phyloP scores from a whole-genome alignment of 2,797 vertebrate genomes.

The Hapalemur alaotrensis region DNA sequence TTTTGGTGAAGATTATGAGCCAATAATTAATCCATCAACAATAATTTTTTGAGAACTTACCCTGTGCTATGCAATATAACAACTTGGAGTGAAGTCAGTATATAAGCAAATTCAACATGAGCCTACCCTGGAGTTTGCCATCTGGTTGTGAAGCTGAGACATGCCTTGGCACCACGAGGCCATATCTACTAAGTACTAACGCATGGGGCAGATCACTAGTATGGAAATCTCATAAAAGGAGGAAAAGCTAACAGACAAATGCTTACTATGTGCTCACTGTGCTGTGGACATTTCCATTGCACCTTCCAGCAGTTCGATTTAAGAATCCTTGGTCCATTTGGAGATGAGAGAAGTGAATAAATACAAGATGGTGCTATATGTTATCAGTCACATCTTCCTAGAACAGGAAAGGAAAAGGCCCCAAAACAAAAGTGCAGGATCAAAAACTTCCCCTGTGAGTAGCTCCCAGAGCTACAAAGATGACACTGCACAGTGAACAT shows the following conservation, averaged over 20 bases:
- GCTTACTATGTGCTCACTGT: not conserved
- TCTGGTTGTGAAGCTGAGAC: not conserved
- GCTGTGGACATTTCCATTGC: not conserved
- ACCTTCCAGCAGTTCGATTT: not conserved
- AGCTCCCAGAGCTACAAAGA: not conserved
- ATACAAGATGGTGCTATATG: fast-evolving
- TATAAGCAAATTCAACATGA: not conserved
- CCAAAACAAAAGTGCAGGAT: not conserved
- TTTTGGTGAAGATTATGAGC: not conserved
- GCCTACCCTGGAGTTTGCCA: not conserved
- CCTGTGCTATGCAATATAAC: not conserved
- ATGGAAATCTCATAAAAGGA: not conserved
- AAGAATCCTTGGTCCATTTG: not conserved
- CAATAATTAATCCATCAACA: not conserved
- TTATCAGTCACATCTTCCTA: not conserved
- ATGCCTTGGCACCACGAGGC: not conserved
- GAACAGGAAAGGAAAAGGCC: not conserved
- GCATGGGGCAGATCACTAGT: not conserved
- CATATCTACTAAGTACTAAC: not conserved
- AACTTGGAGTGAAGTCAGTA: not conserved
- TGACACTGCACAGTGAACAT: not conserved
- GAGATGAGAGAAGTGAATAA: not conserved
- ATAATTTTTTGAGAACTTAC: not conserved
- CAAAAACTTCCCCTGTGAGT: not conserved
- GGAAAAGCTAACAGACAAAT: not conserved